Conservation (phyloP, 2,888 invertebrate species). For the Acanthosepion esculentum region DNA sequence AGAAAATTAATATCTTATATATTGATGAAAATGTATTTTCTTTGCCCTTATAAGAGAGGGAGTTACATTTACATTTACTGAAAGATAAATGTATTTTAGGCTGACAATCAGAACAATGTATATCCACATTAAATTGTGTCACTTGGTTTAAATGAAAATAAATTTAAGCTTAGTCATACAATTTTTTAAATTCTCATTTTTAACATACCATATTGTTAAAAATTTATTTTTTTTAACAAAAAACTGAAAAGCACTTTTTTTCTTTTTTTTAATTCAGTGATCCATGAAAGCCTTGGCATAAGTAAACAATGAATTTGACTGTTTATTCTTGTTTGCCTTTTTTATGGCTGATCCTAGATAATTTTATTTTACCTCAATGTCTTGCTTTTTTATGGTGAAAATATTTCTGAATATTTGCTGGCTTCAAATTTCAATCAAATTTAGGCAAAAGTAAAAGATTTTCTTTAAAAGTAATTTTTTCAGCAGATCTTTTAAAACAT, state of each 20-base stretch:
- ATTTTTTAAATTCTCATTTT: neutral
- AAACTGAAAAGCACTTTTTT: neutral
- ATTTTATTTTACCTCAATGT: neutral
- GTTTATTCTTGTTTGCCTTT: neutral
- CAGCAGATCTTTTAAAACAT: neutral
- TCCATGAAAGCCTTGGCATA: neutral
- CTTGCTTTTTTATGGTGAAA: neutral
- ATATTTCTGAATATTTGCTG: neutral
- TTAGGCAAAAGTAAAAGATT: neutral
- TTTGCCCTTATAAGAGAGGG: no score
- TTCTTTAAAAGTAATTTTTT: neutral
- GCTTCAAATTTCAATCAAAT: neutral
- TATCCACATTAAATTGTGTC: neutral
- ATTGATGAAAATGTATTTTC: no score
- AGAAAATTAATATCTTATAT: no score
- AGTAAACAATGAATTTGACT: neutral
- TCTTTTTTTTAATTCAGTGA: neutral
- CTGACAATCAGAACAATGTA: no score
- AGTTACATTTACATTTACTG: no score
- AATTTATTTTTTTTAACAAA: neutral
- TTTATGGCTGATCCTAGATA: neutral
- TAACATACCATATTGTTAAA: neutral
- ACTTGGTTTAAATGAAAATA: neutral
- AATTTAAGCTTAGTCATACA: neutral
- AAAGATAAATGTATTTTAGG: no score